Evolutionary conservation across 2,797 vertebrate species (phyloP).

Genomic region (Odontamblyopus rebecca): DNA sequence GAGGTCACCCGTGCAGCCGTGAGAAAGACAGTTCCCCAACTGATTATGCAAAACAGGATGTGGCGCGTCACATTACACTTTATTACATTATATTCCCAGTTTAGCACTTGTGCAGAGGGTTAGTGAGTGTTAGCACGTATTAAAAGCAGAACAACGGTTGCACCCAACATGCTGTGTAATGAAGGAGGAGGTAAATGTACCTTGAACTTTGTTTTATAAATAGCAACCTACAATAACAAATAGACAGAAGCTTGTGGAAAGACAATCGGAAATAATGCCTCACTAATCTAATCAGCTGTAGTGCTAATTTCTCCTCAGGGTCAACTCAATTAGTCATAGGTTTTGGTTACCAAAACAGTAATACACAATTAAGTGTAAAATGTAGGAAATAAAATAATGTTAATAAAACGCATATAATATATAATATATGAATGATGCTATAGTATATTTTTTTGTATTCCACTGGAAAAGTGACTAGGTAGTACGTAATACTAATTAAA

Average conservation of each 20-base stretch:
- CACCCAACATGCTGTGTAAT: slow-evolving; percentile 27
- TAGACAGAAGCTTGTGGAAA: slow-evolving; percentile 25
- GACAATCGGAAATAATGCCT: slow-evolving; percentile 47
- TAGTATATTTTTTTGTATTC: too few species aligned
- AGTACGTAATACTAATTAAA: too few species aligned
- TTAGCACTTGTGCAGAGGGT: background rate
- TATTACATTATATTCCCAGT: slow-evolving; percentile 19
- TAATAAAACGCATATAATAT: background rate
- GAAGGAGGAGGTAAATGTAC: slow-evolving; percentile 39
- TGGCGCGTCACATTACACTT: slow-evolving; percentile 19
- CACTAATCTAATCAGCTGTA: slow-evolving; percentile 61
- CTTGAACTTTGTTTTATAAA: slow-evolving; percentile 67
- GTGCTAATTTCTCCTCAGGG: slow-evolving; percentile 47
- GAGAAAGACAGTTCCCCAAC: slow-evolving; percentile 30
- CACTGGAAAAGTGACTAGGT: too few species aligned
- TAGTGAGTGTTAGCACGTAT: slow-evolving; percentile 23
- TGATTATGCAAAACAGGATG: slow-evolving; percentile 41
- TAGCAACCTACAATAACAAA: slow-evolving; percentile 42
- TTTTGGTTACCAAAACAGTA: background rate
- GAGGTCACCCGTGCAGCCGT: slow-evolving; percentile 3
- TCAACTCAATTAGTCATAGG: slow-evolving; percentile 37
- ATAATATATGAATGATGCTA: too few species aligned
- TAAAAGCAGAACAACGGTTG: slow-evolving; percentile 20
- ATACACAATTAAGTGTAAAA: background rate
- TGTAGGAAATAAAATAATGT: background rate